phyloP scores from a whole-genome alignment of 2,113 vertebrate genomes.

The Ciconia stormi region DNA sequence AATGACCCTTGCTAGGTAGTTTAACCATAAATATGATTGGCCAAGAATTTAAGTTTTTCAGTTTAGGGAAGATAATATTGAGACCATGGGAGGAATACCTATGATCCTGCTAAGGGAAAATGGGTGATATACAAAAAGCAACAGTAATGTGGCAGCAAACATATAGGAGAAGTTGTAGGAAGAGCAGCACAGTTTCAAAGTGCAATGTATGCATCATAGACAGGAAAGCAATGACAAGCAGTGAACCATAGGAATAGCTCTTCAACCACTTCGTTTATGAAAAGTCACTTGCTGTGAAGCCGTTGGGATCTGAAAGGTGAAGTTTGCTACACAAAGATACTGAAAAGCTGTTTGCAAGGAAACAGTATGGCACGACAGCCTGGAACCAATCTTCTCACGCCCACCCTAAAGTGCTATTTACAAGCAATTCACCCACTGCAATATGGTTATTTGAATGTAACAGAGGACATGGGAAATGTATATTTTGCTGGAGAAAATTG shows the following conservation, averaged over 20 bases:
- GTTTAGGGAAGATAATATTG: not conserved
- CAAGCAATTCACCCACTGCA: slow-evolving; percentile 72
- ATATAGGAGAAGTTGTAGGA: not conserved
- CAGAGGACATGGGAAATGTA: slow-evolving; percentile 27
- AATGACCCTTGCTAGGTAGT: not conserved
- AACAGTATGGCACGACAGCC: slow-evolving; percentile 45
- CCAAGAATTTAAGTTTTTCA: not conserved
- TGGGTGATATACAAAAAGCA: not conserved
- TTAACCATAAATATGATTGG: not conserved
- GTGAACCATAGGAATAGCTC: not conserved
- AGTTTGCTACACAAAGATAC: slow-evolving; percentile 3
- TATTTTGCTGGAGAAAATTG: slow-evolving; percentile 14
- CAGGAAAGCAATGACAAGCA: not conserved
- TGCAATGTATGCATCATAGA: not conserved
- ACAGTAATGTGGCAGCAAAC: not conserved
- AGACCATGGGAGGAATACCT: not conserved
- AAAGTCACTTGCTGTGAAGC: slow-evolving; percentile 19
- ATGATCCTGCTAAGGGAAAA: not conserved
- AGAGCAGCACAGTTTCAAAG: not conserved
- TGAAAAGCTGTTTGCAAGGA: slow-evolving; percentile 58
- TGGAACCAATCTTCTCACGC: slow-evolving; percentile 52
- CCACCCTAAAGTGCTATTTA: slow-evolving; percentile 64
- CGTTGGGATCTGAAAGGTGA: slow-evolving; percentile 14
- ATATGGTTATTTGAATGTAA: slow-evolving; percentile 63
- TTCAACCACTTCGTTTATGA: not conserved